Percentiles rank a stretch among this genome's conserved stretches.
phyloP scores from a whole-genome alignment of 2,888 invertebrate genomes.

The Microplitis manilae region DNA sequence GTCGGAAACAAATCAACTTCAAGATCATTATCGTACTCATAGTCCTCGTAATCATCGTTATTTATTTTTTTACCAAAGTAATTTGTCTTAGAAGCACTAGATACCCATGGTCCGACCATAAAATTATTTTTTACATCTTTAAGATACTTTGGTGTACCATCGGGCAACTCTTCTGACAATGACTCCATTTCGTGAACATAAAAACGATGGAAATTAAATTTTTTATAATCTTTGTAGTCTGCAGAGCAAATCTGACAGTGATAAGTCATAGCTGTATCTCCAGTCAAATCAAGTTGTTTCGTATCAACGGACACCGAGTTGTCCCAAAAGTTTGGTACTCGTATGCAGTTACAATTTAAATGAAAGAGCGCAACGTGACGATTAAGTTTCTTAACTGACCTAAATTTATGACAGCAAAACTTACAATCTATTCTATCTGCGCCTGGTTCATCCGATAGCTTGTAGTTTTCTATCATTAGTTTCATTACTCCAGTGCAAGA shows the following conservation, averaged over 20 bases:
- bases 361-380: conserved; percentile 51
- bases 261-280: background rate
- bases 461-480: conserved; percentile 48
- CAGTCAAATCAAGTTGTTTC: background rate
- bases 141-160: background rate
- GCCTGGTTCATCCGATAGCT: conserved; percentile 40
- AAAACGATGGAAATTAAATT: background rate
- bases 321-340: background rate
- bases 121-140: background rate
- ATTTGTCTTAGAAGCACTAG: background rate
- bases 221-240: background rate
- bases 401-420: conserved; percentile 50
- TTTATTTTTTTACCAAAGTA: background rate
- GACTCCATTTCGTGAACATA: background rate
- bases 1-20: background rate
- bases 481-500: conserved; percentile 35
- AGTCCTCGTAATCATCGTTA: background rate
- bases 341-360: conserved; percentile 47
- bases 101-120: background rate
- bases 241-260: background rate
- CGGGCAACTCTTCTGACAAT: background rate
- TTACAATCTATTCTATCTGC: conserved; percentile 50
- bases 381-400: conserved; percentile 48
- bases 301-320: background rate
- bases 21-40: background rate